phyloP scores from a whole-genome alignment of 2,113 vertebrate species.

The Ginglymostoma cirratum region DNA sequence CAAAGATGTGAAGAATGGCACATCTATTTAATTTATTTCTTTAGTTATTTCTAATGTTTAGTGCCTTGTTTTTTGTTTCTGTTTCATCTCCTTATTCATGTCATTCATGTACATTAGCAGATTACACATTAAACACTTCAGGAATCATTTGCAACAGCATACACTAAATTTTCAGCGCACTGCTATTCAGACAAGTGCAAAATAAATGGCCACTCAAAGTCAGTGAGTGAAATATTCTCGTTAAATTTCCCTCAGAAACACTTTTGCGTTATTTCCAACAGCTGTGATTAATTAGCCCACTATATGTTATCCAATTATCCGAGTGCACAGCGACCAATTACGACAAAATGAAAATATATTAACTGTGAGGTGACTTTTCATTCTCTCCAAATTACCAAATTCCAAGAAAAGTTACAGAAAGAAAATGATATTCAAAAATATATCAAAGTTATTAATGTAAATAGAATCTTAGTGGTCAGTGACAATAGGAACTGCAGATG shows the following conservation, averaged over 20 bases:
- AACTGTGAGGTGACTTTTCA: conserved; percentile 1
- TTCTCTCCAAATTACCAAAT: not conserved
- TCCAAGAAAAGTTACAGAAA: not conserved
- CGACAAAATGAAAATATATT: conserved; percentile 31
- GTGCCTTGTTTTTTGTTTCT: not conserved
- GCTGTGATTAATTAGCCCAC: conserved; percentile 17
- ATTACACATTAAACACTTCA: not conserved
- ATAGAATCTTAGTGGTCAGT: not conserved
- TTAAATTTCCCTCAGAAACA: not conserved
- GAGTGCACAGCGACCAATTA: not conserved
- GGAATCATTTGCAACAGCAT: not conserved
- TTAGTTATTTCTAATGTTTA: not conserved
- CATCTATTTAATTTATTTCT: not conserved
- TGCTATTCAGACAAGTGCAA: not conserved
- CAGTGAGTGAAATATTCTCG: not conserved
- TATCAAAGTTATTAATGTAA: not conserved
- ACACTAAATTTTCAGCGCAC: not conserved
- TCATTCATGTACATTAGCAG: not conserved
- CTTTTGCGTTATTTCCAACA: not conserved
- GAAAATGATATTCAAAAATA: not conserved
- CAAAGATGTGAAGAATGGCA: not conserved
- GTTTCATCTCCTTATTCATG: not conserved
- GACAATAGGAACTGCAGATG: no score
- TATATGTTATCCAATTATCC: conserved; percentile 18
- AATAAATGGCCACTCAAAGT: not conserved